These are phyloP conservation scores for Erannis defoliaria DNA, from an alignment of 2,888 invertebrate species.

Conservation along the genomic window DNA sequence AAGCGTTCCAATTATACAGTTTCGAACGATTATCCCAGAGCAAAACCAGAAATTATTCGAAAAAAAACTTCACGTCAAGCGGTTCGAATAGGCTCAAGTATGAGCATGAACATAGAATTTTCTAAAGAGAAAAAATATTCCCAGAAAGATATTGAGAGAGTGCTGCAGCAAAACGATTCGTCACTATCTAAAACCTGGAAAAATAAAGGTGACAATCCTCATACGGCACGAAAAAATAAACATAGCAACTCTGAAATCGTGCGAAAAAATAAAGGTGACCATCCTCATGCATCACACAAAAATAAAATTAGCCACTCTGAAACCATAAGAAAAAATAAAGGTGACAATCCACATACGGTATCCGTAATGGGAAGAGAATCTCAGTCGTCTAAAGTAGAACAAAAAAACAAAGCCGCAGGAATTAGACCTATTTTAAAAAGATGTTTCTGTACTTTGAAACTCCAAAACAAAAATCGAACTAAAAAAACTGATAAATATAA, in stretches of 20 bases:
- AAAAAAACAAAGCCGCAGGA: conserved; percentile 42
- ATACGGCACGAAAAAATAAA: neutral
- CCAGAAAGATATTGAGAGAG: neutral
- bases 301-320: neutral
- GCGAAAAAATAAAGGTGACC: neutral
- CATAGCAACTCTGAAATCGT: neutral
- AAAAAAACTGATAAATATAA: conserved; percentile 1
- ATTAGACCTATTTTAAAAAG: conserved; percentile 53
- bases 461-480: conserved; percentile 43
- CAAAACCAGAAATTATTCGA: neutral
- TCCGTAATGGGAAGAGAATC: conserved; percentile 18
- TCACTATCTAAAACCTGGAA: conserved; percentile 2
- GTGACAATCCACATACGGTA: neutral
- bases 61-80: neutral
- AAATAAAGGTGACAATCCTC: conserved; percentile 1
- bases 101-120: conserved; percentile 47
- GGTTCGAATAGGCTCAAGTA: conserved; percentile 40
- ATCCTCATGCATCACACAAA: neutral
- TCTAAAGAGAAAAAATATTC: conserved; percentile 36
- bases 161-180: neutral
- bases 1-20: neutral
- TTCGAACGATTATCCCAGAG: neutral
- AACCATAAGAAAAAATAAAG: neutral
- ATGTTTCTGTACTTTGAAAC: conserved; percentile 57
- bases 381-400: conserved; percentile 39